These are phyloP conservation scores for Ceramica pisi DNA, from an alignment of 2,888 invertebrate species.

Conservation along the genomic window DNA sequence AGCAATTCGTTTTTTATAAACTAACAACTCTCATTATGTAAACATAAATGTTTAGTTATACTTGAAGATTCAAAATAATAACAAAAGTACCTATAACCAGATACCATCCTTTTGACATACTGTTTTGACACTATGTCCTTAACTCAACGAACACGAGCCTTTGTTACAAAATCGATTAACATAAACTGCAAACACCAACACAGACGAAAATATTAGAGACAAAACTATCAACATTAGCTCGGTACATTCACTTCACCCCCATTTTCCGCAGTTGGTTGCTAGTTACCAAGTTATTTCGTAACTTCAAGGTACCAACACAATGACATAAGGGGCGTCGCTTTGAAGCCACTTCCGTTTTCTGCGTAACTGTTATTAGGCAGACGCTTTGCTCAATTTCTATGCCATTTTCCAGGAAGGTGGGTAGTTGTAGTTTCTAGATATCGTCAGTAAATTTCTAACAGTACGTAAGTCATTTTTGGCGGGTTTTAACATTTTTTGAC, in stretches of 20 bases:
- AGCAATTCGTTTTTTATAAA: too few relatives aligned
- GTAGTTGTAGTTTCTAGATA: slow-evolving; percentile 64
- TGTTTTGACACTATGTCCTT: background rate
- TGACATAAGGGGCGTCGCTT: slow-evolving; percentile 81
- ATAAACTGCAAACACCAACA: slow-evolving; percentile 27
- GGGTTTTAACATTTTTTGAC: too few relatives aligned
- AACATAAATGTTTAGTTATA: too few relatives aligned
- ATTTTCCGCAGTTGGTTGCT: slow-evolving; percentile 78
- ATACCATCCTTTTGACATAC: too few relatives aligned
- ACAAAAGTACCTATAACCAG: too few relatives aligned
- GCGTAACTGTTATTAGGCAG: slow-evolving; percentile 79
- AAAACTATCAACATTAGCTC: slow-evolving; percentile 65
- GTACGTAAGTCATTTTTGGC: too few relatives aligned
- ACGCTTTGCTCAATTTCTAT: slow-evolving; percentile 74
- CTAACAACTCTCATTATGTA: too few relatives aligned
- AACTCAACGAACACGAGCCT: slow-evolving; percentile 8
- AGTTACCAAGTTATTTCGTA: slow-evolving; percentile 81
- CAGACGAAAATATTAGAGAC: slow-evolving; percentile 56
- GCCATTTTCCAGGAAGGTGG: slow-evolving; percentile 69
- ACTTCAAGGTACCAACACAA: slow-evolving; percentile 81
- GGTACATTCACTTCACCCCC: slow-evolving; percentile 75
- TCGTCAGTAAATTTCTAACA: too few relatives aligned
- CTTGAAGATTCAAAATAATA: too few relatives aligned
- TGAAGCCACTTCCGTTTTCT: slow-evolving; percentile 81
- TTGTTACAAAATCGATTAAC: slow-evolving; percentile 32